Conservation (phyloP, 2,797 vertebrate genomes). For the Pagetopsis macropterus region DNA sequence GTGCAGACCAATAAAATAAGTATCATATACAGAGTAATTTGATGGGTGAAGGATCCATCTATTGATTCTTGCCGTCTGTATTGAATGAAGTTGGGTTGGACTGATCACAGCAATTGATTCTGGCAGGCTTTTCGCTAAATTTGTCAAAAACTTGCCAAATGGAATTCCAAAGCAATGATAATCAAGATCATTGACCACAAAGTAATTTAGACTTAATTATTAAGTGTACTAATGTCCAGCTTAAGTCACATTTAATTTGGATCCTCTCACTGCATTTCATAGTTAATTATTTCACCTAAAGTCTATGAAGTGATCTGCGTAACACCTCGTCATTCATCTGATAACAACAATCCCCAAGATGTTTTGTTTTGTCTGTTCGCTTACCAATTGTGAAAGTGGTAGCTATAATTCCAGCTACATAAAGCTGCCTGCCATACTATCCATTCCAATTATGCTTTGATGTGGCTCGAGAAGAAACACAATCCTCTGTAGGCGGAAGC, state of each 20-base stretch:
- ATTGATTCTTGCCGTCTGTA: constrained; percentile 27
- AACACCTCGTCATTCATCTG: constrained; percentile 26
- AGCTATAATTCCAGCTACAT: constrained; percentile 36
- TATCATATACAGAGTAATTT: not conserved
- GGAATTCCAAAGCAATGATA: constrained; percentile 16
- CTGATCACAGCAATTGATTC: constrained; percentile 18
- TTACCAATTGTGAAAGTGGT: constrained; percentile 26
- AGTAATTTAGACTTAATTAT: constrained; percentile 28
- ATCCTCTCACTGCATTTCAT: not conserved
- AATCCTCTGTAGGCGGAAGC: constrained; percentile 50
- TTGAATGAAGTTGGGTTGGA: not conserved
- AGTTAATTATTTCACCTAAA: constrained; percentile 18
- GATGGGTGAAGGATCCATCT: not conserved
- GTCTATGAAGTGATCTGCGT: constrained; percentile 20
- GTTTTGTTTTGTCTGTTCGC: constrained; percentile 34
- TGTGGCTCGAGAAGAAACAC: constrained; percentile 57
- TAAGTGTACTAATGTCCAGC: constrained; percentile 15
- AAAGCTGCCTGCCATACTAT: constrained; percentile 31
- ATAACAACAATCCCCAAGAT: constrained; percentile 41
- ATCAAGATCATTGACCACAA: constrained; percentile 22
- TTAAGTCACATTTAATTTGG: constrained; percentile 24
- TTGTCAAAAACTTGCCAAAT: constrained; percentile 29
- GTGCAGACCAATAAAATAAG: not conserved
- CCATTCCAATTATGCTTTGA: constrained; percentile 60
- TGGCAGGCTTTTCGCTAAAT: constrained; percentile 20